phyloP scores from a whole-genome alignment of 2,113 vertebrate genomes.

The Capreolus pygargus region DNA sequence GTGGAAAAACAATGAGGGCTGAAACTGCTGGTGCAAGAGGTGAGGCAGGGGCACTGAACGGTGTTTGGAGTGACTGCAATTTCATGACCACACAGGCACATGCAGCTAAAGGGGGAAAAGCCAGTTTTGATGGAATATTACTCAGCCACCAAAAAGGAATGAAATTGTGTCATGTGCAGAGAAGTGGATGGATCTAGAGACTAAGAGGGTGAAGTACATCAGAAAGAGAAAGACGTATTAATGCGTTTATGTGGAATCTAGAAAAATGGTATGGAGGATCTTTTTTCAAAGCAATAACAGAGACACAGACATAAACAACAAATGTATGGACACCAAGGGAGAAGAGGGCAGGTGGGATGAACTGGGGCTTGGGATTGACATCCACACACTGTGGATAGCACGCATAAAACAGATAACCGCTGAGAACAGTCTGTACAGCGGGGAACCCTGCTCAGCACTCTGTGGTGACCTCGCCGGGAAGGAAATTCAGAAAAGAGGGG shows the following conservation, averaged over 20 bases:
- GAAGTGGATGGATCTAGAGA: neutral
- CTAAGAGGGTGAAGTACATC: fast-evolving
- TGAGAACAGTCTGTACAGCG: fast-evolving
- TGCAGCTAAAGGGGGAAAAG: neutral
- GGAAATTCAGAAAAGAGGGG: neutral
- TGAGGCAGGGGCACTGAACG: neutral
- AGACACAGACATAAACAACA: neutral
- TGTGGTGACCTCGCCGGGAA: fast-evolving
- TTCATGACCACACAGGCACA: fast-evolving
- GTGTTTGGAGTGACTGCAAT: neutral
- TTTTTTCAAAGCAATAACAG: neutral
- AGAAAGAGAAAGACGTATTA: fast-evolving
- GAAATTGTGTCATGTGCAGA: neutral
- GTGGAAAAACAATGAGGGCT: neutral
- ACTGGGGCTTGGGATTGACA: fast-evolving
- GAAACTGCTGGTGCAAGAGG: neutral
- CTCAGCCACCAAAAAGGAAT: neutral
- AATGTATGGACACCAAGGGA: fast-evolving
- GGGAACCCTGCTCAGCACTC: fast-evolving
- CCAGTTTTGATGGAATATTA: neutral
- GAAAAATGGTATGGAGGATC: neutral
- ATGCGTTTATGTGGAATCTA: neutral
- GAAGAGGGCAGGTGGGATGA: neutral
- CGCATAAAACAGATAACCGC: fast-evolving
- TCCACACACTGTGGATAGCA: fast-evolving